Conservation (phyloP, 2,113 vertebrate species). For the Cathartes aura region DNA sequence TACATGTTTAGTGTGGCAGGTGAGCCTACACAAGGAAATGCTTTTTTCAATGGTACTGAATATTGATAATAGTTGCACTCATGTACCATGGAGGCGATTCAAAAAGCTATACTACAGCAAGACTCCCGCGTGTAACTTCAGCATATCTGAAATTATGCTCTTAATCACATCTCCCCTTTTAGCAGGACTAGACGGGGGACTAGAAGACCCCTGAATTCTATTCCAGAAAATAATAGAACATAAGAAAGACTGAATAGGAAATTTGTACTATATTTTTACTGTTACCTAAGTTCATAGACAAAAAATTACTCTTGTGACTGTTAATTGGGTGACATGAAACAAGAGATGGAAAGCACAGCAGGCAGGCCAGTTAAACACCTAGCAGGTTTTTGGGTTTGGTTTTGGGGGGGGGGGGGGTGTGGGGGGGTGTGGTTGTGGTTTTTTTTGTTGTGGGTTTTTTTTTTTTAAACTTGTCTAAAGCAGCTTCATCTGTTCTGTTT, state of each 20-base stretch:
- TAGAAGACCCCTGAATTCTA: not conserved
- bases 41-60: not conserved
- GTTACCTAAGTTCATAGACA: not conserved
- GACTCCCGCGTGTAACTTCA: accelerated
- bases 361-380: not conserved
- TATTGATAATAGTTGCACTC: accelerated
- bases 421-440: not conserved
- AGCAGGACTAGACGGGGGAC: not conserved
- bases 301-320: not conserved
- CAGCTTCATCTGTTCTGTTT: not conserved
- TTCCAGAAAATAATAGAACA: not conserved
- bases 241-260: not conserved
- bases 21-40: not conserved
- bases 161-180: not conserved
- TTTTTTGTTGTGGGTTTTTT: no score
- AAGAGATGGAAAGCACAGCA: not conserved
- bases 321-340: not conserved
- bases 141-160: not conserved
- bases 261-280: not conserved
- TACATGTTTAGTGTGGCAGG: not conserved
- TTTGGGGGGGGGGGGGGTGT: no score
- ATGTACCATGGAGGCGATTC: no score
- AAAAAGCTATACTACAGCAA: not conserved
- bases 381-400: not conserved
- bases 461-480: not conserved